Conservation (phyloP, 2,888 invertebrate genomes). For the Spilarctia lutea region DNA sequence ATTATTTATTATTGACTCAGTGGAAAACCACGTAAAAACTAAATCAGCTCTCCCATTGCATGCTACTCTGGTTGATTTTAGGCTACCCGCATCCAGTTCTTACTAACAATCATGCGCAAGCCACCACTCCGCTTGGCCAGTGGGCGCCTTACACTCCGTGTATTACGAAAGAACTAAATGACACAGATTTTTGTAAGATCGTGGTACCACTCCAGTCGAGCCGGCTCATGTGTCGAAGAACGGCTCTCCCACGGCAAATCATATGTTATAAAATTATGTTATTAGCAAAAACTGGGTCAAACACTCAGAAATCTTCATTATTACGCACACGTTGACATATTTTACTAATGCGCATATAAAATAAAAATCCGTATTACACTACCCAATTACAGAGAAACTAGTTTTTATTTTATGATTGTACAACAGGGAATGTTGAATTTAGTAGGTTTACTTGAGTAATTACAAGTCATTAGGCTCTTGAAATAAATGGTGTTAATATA, state of each 20-base stretch:
- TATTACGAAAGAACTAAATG: too few relatives aligned
- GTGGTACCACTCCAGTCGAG: too few relatives aligned
- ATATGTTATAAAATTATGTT: background rate
- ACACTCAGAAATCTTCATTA: background rate
- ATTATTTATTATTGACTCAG: too few relatives aligned
- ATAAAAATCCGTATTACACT: slow-evolving; percentile 34
- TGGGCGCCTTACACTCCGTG: too few relatives aligned
- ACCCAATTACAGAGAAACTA: slow-evolving; percentile 33
- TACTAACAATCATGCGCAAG: too few relatives aligned
- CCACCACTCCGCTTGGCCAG: too few relatives aligned
- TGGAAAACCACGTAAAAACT: too few relatives aligned
- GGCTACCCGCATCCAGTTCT: too few relatives aligned
- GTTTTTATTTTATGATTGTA: slow-evolving; percentile 28
- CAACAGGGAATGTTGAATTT: slow-evolving; percentile 21
- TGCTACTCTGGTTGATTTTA: too few relatives aligned
- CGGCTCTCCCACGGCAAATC: background rate
- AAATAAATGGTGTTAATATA: slow-evolving; percentile 5
- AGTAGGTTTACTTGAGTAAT: slow-evolving; percentile 16
- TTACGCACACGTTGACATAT: background rate
- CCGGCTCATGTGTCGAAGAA: background rate
- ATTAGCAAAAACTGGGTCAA: background rate
- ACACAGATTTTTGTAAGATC: background rate
- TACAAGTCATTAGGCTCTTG: background rate
- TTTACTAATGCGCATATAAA: slow-evolving; percentile 15
- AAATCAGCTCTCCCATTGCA: too few relatives aligned